Base-by-base conservation (phyloP, 2,113 vertebrate genomes). In the Agelaius phoeniceus region DNA sequence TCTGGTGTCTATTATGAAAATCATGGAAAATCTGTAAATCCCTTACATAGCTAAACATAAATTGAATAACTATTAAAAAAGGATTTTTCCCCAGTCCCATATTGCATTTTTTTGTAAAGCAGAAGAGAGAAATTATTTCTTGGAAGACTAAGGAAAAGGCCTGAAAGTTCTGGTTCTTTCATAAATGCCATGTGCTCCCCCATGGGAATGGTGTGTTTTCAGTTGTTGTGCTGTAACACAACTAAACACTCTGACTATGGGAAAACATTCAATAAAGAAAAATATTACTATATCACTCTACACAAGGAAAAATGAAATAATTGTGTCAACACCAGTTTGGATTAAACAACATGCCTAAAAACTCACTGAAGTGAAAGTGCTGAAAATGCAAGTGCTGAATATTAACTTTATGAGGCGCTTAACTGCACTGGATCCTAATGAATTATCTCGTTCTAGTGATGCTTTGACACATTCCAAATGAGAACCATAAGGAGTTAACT, bases 371-470 rank as follows among this genome's bases (percentile, higher is more conserved):
- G 95, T 43, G 76, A 93, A 97, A 93, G 95, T 94, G 94, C 72
- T 96, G 94, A 83, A 96, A 93, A 89, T 91, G 94, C 86, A 85
- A 94, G 94, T 93, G 96, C 89, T 96, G 96, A 97, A 97, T 97
- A 97, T 94, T 96, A 94, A 97, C 95, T 98, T 98, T 98, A 98
- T 95, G 98, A 98, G 97, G 98, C 97, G 94, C 96, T 97, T 98
- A 97, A 97, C 79, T 96, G 94, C 82, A 91, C 79, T 81, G 89
- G 94, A 97, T 97, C 97, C 96, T 97, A 97, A 96, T 97, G 97
- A 98, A 98, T 98, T 97, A 97, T 98, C 98, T 98, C 93, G 88
- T 97, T 98, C 94, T 92, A 90, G 96, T 35, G 87, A 97, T 95
- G 96, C 95, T 97, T 97, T 97, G 96, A 94, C 95, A 96, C 93